A percentile compares a stretch with the other conserved stretches of the same genome.
Evolutionary conservation across 2,797 vertebrate genomes (phyloP).

Genomic region (Mergus octosetaceus): DNA sequence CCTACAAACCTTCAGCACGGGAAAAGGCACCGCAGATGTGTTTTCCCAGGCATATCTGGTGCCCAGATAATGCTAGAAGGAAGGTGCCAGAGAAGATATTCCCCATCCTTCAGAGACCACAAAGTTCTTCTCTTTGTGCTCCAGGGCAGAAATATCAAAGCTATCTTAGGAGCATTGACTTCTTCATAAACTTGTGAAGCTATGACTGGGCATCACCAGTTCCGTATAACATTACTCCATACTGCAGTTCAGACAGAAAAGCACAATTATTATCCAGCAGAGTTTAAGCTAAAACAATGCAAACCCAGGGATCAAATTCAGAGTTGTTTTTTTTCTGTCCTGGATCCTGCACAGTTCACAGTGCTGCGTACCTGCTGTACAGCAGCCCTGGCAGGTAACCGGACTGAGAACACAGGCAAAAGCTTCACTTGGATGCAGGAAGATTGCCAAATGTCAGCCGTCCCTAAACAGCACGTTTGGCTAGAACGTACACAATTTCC

Average conservation of each 20-base stretch:
- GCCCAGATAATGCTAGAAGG: background rate
- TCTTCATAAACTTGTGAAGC: accelerated
- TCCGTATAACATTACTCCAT: background rate
- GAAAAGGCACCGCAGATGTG: background rate
- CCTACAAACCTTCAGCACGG: background rate
- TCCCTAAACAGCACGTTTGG: background rate
- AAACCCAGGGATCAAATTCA: background rate
- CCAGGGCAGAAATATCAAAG: background rate
- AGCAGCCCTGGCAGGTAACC: background rate
- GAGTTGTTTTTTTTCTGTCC: background rate
- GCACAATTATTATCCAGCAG: background rate
- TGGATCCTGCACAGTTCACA: background rate
- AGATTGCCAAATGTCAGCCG: background rate
- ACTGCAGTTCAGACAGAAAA: background rate
- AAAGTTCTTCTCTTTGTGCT: background rate
- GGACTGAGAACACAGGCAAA: background rate
- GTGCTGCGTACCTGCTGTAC: background rate
- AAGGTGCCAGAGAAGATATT: background rate
- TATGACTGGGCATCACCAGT: background rate
- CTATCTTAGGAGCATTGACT: background rate
- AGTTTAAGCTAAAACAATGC: background rate
- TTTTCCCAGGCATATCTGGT: background rate
- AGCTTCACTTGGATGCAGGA: background rate
- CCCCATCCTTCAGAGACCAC: background rate
- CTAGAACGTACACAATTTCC: accelerated